Base-by-base conservation (phyloP, 2,888 invertebrate genomes). In the Leptothorax acervorum region DNA sequence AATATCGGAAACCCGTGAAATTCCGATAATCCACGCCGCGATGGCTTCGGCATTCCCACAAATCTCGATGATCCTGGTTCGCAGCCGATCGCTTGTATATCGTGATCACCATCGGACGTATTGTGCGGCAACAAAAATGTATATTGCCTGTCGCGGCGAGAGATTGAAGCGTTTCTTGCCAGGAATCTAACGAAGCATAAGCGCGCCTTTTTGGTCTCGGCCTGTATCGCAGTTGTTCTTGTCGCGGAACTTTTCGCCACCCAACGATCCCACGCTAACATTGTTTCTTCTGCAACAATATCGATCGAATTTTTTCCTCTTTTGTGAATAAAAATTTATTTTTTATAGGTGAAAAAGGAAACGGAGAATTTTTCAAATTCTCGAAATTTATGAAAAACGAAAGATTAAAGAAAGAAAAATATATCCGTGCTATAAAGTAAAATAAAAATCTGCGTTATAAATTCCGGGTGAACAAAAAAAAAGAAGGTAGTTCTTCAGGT, bases 21-120 rank as follows among this genome's bases (percentile, higher is more conserved):
- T 89, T 82, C 62, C 73, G 85, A 89, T 89, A 73, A 83, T 88
- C 82, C 86, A 78, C 85, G 87, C 70, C 86, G 63, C 82, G 78
- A 86, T 53, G 35, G 82, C 76, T 60, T 23, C 75, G 70, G 51
- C 42, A 84, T 88, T 88, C 88, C 87, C 88, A 88, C 88, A 87
- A 78, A 75, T 79, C 71, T 60, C 66, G 66, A 83, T 55, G 82
- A 53, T 84, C 55, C 73, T 18, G 83, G 51, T 63, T 57, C 68
- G 65, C 23, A 48, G n/a, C 51, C 57, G 71, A 84, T 65, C 57
- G 73, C 82, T 57, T 63, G 82, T 76, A 53, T 23, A 79, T 65
- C 76, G 53, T 78, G 82, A 74, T 76, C 82, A 63, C 66, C 18
- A 31, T 73, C 78, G 82, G 51, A 82, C 55, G 78, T 71, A 82